Percentiles rank a stretch among this genome's conserved stretches.
Conservation (phyloP, 2,113 vertebrate species). For the Burhinus oedicnemus region DNA sequence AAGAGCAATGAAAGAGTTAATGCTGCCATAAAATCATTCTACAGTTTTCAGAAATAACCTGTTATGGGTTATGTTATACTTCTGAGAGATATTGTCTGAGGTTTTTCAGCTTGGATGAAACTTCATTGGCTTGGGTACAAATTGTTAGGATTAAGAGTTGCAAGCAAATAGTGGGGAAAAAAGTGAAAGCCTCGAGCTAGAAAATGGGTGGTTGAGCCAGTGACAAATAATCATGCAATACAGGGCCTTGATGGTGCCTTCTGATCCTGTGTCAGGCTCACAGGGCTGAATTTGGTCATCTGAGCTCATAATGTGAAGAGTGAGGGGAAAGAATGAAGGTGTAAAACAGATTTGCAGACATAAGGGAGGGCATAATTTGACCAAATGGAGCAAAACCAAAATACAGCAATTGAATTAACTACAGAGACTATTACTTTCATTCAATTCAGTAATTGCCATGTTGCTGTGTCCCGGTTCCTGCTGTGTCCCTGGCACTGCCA, state of each 20-base stretch:
- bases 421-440: neutral
- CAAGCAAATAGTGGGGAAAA: neutral
- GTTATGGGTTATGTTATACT: neutral
- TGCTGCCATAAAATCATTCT: neutral
- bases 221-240: neutral
- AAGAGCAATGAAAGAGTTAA: neutral
- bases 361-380: constrained; percentile 27
- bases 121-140: neutral
- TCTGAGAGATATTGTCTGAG: neutral
- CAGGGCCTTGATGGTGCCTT: neutral
- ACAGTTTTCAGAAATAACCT: neutral
- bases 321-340: neutral
- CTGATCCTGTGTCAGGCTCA: neutral
- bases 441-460: neutral
- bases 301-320: neutral
- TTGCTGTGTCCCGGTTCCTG: neutral
- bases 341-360: constrained; percentile 6
- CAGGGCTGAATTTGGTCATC: neutral
- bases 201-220: neutral
- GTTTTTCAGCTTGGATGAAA: neutral
- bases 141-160: neutral
- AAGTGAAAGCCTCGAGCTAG: neutral
- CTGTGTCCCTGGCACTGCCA: neutral
- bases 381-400: constrained; percentile 19
- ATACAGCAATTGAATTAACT: constrained; percentile 15